Percentiles rank a stretch among this genome's conserved stretches.
These are phyloP conservation scores for Aleiodes alternator DNA, from an alignment of 2,888 invertebrate species.

Conservation along the genomic window DNA sequence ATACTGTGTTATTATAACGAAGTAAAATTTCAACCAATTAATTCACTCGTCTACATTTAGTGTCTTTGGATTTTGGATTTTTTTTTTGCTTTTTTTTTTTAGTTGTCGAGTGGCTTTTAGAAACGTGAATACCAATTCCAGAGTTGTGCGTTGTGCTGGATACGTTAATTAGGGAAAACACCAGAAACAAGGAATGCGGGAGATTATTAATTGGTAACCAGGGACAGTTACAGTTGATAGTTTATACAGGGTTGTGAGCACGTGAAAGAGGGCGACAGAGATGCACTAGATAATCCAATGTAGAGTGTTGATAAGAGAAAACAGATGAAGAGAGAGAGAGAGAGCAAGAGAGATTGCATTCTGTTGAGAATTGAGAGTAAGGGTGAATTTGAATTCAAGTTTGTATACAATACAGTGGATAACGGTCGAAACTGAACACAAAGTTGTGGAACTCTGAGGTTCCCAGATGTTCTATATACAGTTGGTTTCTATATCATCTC, in stretches of 20 bases:
- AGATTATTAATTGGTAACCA: conserved; percentile 64
- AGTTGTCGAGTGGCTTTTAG: conserved; percentile 17
- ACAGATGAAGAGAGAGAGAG: background rate
- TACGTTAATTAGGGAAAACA: conserved; percentile 33
- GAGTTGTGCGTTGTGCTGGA: conserved; percentile 18
- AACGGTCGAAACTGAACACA: conserved; percentile 19
- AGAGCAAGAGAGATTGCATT: background rate
- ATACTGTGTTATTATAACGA: background rate
- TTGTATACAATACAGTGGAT: conserved; percentile 23
- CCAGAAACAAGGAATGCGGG: conserved; percentile 45
- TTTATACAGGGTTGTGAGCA: conserved; percentile 15
- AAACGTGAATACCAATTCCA: conserved; percentile 20
- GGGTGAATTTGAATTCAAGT: conserved; percentile 31
- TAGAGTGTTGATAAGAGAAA: conserved; percentile 7
- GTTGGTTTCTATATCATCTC: conserved; percentile 8
- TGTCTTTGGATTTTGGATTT: conserved; percentile 33
- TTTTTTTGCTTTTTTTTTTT: conserved; percentile 24
- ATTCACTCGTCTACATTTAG: background rate
- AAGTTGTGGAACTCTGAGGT: conserved; percentile 21
- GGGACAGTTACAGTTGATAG: conserved; percentile 51
- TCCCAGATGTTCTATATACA: conserved; percentile 2
- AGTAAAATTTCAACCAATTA: conserved; percentile 16
- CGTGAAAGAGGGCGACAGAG: conserved; percentile 25
- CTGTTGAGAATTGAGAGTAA: conserved; percentile 37
- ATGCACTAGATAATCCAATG: conserved; percentile 13